These are phyloP conservation scores for Pterocles burchelli DNA, from an alignment of 2,113 vertebrate genomes.

Conservation along the genomic window DNA sequence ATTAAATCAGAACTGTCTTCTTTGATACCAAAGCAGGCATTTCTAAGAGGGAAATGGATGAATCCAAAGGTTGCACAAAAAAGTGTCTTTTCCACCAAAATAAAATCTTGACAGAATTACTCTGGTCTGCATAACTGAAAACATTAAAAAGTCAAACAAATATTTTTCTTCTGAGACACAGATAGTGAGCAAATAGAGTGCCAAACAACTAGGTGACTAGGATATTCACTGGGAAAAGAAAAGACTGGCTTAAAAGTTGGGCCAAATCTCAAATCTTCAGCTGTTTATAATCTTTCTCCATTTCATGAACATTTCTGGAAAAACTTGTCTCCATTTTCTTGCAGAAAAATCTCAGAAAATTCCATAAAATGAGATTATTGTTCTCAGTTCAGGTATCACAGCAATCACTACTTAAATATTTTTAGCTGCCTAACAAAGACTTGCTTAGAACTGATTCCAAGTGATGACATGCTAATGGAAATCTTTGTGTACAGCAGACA, in stretches of 20 bases:
- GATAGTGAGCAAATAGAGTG: not conserved
- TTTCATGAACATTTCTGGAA: not conserved
- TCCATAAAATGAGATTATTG: not conserved
- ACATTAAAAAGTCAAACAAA: not conserved
- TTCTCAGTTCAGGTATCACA: conserved; percentile 9
- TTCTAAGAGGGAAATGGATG: not conserved
- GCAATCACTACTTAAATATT: conserved; percentile 7
- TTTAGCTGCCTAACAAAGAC: not conserved
- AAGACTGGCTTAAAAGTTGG: not conserved
- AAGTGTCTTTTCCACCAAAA: not conserved
- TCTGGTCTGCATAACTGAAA: not conserved
- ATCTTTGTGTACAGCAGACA: not conserved
- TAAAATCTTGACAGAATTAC: not conserved
- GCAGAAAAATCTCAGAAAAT: not conserved
- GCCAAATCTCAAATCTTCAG: not conserved
- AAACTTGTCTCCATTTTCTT: not conserved
- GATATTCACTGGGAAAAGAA: not conserved
- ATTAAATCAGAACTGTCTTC: not conserved
- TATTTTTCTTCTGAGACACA: not conserved
- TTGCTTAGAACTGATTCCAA: conserved; percentile 43
- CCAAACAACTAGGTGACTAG: not conserved
- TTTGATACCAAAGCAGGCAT: not conserved
- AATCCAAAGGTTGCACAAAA: not conserved
- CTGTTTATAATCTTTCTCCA: not conserved
- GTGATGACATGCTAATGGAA: conserved; percentile 42